Evolutionary conservation across 2,888 invertebrate genomes (phyloP), one percentile per base, ranked within the genome.

Genomic region (Achlya flavicornis): DNA sequence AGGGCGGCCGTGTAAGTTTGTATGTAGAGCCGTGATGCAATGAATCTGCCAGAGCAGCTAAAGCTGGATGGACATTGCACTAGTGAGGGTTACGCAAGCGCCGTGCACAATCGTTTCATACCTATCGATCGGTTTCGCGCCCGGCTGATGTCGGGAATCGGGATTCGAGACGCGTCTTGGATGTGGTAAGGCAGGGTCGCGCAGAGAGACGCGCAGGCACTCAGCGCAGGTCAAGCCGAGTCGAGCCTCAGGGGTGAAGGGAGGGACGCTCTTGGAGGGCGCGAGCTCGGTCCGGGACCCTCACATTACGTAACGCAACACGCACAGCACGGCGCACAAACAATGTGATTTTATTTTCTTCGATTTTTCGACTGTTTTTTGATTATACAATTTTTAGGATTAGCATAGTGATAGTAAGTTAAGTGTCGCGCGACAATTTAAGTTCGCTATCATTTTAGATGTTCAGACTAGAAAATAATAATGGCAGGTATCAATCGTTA

Each of bases 281-380:
- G 74, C 78, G 79, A 79, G 83, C 86, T 81, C 75, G 71, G 71
- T 81, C 85, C 82, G 83, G 89, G 85, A 81, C 90, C 90, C 91
- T 88, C 87, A 80, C 91, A 92, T 93, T 93, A 93, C 90, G 87
- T 93, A 93, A 93, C 93, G 76, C 84, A 88, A 89, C 88, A 93
- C 93, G 93, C 93, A 93, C 93, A 93, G 91, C 85, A 92, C 89
- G 86, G 93, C 93, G 93, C 93, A 93, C 93, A 93, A 93, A 92
- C 88, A 89, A 93, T 93, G 93, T 93, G 92, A 93, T 93, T 91
- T 91, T 89, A 91, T 90, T 92, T 88, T 87, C 84, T 84, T 85
- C 84, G 70, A 80, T 83, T 85, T 91, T 92, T 92, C 88, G 91
- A 92, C 88, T 81, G 80, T 91, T 91, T 35, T 93, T 91, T 89